Percentiles rank a stretch among this genome's conserved stretches.
These are phyloP conservation scores for Ephialtes manifestator DNA, from an alignment of 2,888 invertebrate species.

Conservation along the genomic window DNA sequence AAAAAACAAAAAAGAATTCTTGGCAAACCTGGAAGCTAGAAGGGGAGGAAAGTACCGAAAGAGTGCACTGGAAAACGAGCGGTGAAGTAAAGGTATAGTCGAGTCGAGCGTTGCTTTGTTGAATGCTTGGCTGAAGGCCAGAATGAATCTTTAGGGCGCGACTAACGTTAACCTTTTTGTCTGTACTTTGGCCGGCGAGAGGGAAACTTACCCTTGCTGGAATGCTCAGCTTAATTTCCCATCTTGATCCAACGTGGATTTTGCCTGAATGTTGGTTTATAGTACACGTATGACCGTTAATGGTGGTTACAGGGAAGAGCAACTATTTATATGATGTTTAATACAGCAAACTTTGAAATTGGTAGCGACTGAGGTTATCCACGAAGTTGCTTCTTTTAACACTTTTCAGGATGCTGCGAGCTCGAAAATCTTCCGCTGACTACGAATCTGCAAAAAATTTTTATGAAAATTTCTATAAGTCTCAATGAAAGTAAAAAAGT, in stretches of 20 bases:
- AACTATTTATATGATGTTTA: not conserved
- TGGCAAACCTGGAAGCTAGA: slow-evolving; percentile 60
- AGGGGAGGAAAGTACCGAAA: slow-evolving; percentile 66
- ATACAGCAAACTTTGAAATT: slow-evolving; percentile 1
- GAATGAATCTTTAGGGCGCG: slow-evolving; percentile 78
- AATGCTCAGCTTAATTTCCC: slow-evolving; percentile 34
- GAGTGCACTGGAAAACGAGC: slow-evolving; percentile 62
- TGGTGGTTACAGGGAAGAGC: not conserved
- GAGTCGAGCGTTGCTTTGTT: slow-evolving; percentile 79
- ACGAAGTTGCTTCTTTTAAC: not conserved
- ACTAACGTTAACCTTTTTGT: slow-evolving; percentile 77
- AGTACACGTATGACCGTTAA: slow-evolving; percentile 7
- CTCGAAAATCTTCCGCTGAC: not conserved
- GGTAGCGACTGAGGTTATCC: not conserved
- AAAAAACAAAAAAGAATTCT: slow-evolving; percentile 56
- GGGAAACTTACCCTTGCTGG: slow-evolving; percentile 54
- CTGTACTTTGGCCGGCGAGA: slow-evolving; percentile 70
- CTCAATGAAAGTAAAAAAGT: not conserved
- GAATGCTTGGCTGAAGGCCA: slow-evolving; percentile 81
- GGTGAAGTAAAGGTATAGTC: slow-evolving; percentile 71
- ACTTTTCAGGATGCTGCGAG: not conserved
- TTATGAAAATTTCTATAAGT: not conserved
- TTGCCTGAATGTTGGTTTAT: slow-evolving; percentile 24
- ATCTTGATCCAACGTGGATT: slow-evolving; percentile 13
- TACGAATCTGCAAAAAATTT: not conserved